phyloP scores from a whole-genome alignment of 2,797 vertebrate species.

The Falco novaeseelandiae region DNA sequence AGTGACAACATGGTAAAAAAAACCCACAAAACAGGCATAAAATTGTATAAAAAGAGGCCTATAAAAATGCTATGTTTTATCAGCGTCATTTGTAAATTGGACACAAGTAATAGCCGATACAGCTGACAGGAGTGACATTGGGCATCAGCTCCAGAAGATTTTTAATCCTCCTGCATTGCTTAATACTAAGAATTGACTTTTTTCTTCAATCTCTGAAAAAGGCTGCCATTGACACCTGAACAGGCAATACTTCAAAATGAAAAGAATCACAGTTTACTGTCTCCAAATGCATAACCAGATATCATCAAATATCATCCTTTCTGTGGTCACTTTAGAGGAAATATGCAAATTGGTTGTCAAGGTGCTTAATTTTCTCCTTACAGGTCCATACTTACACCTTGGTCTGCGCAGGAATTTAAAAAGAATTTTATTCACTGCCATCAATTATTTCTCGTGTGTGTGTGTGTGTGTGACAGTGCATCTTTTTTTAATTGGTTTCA shows the following conservation, averaged over 20 bases:
- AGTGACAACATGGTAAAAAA: not conserved
- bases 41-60: not conserved
- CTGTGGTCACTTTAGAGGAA: not conserved
- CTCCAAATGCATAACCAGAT: not conserved
- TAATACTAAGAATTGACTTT: not conserved
- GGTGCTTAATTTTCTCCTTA: not conserved
- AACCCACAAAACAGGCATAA: rapidly evolving
- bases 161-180: not conserved
- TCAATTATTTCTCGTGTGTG: not conserved
- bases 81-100: not conserved
- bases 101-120: not conserved
- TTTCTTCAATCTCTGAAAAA: not conserved
- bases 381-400: not conserved
- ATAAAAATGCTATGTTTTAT: not conserved
- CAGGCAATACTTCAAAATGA: not conserved
- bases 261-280: not conserved
- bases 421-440: not conserved
- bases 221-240: not conserved
- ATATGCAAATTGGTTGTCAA: not conserved
- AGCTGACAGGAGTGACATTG: not conserved
- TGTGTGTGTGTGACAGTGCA: not conserved
- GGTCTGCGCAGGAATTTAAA: not conserved
- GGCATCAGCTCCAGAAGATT: not conserved
- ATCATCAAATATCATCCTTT: not conserved
- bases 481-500: not conserved